Percentiles rank a stretch among this genome's conserved stretches.
Conservation (phyloP, 2,888 invertebrate species). For the Acrobasis consociella region DNA sequence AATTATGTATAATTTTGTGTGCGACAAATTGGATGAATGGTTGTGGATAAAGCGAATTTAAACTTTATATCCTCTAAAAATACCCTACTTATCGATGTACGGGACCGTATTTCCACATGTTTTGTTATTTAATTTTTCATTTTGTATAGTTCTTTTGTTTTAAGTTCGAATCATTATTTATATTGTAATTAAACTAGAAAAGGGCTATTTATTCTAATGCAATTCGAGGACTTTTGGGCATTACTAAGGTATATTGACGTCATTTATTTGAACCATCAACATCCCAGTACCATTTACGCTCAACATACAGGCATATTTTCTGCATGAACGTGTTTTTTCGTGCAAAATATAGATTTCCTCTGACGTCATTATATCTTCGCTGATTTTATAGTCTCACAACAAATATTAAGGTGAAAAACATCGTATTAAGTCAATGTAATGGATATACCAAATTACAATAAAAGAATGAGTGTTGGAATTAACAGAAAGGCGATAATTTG, state of each 20-base stretch:
- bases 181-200: constrained; percentile 70
- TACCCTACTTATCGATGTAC: constrained; percentile 41
- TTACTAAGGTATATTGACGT: constrained; percentile 60
- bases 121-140: constrained; percentile 55
- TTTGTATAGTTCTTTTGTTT: constrained; percentile 70
- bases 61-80: constrained; percentile 27
- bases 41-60: constrained; percentile 59
- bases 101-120: constrained; percentile 54
- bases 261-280: constrained; percentile 33
- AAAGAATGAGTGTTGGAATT: constrained; percentile 83
- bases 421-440: constrained; percentile 64
- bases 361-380: constrained; percentile 55
- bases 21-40: constrained; percentile 64
- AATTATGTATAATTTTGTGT: constrained; percentile 58
- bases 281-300: constrained; percentile 12
- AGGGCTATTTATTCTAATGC: constrained; percentile 73
- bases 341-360: constrained; percentile 14
- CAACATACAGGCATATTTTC: constrained; percentile 2
- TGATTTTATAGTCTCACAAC: constrained; percentile 79
- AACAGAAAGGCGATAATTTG: constrained; percentile 78
- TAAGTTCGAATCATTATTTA: constrained; percentile 69
- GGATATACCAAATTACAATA: constrained; percentile 77
- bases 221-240: constrained; percentile 60
- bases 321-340: background rate
- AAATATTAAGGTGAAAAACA: constrained; percentile 74